phyloP scores from a whole-genome alignment of 2,797 vertebrate genomes.

The Denticeps clupeoides region DNA sequence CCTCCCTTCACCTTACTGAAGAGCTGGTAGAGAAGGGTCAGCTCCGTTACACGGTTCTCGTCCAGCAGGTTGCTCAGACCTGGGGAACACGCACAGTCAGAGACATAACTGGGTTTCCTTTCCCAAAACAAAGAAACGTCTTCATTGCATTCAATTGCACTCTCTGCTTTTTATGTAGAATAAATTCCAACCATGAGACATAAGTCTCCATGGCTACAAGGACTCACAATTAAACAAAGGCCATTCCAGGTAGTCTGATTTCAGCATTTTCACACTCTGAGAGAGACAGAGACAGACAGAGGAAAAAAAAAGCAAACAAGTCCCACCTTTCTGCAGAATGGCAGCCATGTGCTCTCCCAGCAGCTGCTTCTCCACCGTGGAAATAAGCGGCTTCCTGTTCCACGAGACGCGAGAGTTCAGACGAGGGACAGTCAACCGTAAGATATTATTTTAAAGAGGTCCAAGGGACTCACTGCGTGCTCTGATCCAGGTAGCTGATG shows the following conservation, averaged over 20 bases:
- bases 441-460: neutral
- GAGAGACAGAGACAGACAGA: too few species aligned
- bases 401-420: neutral
- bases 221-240: too few species aligned
- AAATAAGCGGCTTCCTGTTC: constrained; percentile 89
- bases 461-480: constrained; percentile 77
- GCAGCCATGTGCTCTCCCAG: constrained; percentile 96
- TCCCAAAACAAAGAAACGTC: too few species aligned
- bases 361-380: constrained; percentile 93
- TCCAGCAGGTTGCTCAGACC: constrained; percentile 94
- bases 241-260: too few species aligned
- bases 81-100: constrained; percentile 30
- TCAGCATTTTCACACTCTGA: too few species aligned
- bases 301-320: too few species aligned
- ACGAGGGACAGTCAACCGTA: too few species aligned
- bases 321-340: constrained; percentile 92
- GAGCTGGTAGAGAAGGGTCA: constrained; percentile 91
- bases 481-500: constrained; percentile 98
- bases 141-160: too few species aligned
- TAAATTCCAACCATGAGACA: too few species aligned
- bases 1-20: constrained; percentile 91
- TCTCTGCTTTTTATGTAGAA: too few species aligned
- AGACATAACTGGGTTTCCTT: too few species aligned
- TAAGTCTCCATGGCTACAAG: too few species aligned
- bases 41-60: constrained; percentile 93